Evolutionary conservation across 2,888 invertebrate species (phyloP), one percentile per base, ranked within the genome.

Genomic region (Amblyjoppa fuscipennis): DNA sequence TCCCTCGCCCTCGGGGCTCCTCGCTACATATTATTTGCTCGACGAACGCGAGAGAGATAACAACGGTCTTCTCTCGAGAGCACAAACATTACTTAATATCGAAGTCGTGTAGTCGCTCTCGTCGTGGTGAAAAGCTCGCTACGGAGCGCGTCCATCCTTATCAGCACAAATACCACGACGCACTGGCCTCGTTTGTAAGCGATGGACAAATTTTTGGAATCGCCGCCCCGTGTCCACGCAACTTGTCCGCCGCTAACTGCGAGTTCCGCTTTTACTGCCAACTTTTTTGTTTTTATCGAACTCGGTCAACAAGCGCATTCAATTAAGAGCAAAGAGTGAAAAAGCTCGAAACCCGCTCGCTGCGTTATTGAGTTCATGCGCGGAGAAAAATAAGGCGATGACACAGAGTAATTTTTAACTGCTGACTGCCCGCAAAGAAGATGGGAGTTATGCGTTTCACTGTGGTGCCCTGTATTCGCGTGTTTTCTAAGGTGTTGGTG

Each of bases 71-170:
- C 91, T 91, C 91, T 89, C 88, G 89, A 91, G 89, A 90, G 90
- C 90, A 90, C 91, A 91, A 92, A 92, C 91, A 91, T 93, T 93
- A 92, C 92, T 93, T 92, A 93, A 93, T 91, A 93, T 92, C 90
- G 91, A 92, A 91, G 89, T 87, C 90, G 87, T 91, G 91, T 91
- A 86, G 83, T 87, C 88, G 86, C 81, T 76, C 71, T 69, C 45
- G 82, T 31, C 11, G 71, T 66, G 38, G 82, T 31, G 20, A 77
- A 71, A 45, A 45, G 59, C 77, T 45, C 82, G 45, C 45, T 45
- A 56, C 66, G 41, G 66, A 45, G 53, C 68, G 41, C 38, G 68
- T 68, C 68, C 68, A 41, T 56, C 87, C 87, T 92, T 93, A 92
- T 92, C 93, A 92, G 91, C 87, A 89, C 91, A 92, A 92, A 93